Conservation (phyloP, 1,140 invertebrate species). For the Scaptodrosophila lebanonensis region DNA sequence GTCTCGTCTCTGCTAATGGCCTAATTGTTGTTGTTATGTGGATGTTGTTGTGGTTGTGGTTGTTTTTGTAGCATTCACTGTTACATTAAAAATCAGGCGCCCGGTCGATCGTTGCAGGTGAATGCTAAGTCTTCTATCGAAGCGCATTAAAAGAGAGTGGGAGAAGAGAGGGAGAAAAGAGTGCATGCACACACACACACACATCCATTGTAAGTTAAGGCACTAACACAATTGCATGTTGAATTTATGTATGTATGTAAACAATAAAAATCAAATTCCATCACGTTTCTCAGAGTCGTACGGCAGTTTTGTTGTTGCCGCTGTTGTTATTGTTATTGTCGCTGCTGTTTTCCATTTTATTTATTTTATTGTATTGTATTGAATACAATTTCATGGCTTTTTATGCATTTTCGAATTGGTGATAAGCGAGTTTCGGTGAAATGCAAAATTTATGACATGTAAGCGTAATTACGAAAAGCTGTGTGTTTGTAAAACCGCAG, state of each 20-base stretch:
- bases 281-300: conserved; percentile 50
- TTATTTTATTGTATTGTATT: conserved; percentile 22
- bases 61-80: background rate
- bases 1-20: no score
- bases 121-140: no score
- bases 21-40: no score
- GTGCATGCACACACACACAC: background rate
- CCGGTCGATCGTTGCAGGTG: no score
- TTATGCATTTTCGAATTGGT: conserved; percentile 43
- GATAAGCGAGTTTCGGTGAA: conserved; percentile 25
- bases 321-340: conserved; percentile 26
- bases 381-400: conserved; percentile 31
- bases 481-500: no score
- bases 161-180: no score
- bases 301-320: conserved; percentile 22
- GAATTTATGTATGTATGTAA: conserved; percentile 5
- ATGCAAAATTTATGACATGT: conserved; percentile 2
- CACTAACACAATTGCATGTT: conserved; percentile 30
- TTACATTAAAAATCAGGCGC: no score
- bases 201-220: conserved; percentile 37
- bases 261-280: conserved; percentile 50
- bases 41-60: no score
- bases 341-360: conserved; percentile 35
- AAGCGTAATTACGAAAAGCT: background rate
- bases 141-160: no score